These are phyloP conservation scores for Mandrillus leucophaeus DNA, from an alignment of 2,113 vertebrate genomes.

Conservation along the genomic window DNA sequence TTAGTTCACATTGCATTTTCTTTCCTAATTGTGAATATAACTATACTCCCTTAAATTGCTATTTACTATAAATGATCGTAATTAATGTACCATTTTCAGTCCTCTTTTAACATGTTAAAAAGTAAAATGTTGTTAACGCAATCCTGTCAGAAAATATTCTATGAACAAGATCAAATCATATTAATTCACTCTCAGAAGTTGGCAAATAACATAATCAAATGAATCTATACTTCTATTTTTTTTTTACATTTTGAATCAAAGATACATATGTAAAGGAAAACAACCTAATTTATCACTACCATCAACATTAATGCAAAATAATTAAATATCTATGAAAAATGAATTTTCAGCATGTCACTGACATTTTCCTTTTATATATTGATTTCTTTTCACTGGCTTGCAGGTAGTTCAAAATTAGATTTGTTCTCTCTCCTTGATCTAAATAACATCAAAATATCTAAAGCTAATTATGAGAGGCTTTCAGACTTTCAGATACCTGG, in stretches of 20 bases:
- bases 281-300: neutral
- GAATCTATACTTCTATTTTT: neutral
- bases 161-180: neutral
- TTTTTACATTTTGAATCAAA: slow-evolving; percentile 23
- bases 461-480: neutral
- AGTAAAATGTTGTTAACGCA: neutral
- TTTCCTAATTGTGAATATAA: neutral
- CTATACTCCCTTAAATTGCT: neutral
- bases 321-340: neutral
- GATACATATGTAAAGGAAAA: neutral
- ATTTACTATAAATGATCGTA: neutral
- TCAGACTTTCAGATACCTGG: neutral
- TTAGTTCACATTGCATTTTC: neutral
- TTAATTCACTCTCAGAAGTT: neutral
- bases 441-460: neutral
- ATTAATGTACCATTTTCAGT: neutral
- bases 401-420: neutral
- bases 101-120: neutral
- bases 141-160: neutral
- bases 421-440: neutral
- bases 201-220: neutral
- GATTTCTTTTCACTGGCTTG: neutral
- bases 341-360: neutral
- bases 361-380: neutral
- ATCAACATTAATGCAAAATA: neutral